Evolutionary conservation across 2,888 invertebrate species (phyloP).

Genomic region (Drosophila anceps): DNA sequence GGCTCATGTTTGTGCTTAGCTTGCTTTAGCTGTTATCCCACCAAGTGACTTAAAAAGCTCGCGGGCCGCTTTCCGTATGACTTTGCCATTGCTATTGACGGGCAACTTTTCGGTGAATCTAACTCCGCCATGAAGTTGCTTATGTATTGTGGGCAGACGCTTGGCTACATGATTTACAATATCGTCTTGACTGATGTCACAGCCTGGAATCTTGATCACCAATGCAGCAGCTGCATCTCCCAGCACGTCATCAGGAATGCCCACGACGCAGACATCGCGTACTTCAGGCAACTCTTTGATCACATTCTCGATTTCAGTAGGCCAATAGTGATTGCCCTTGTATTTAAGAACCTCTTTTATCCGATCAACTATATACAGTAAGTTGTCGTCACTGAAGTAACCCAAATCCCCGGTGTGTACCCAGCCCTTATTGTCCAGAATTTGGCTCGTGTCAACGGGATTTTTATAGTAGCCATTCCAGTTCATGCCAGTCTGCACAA

Average conservation of each 20-base stretch:
- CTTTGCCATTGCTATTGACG: slow-evolving; percentile 74
- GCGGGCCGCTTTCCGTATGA: slow-evolving; percentile 56
- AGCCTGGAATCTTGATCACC: slow-evolving; percentile 29
- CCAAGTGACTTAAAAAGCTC: slow-evolving; percentile 48
- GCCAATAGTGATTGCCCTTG: slow-evolving; percentile 65
- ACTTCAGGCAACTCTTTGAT: slow-evolving; percentile 74
- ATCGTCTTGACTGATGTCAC: slow-evolving; percentile 39
- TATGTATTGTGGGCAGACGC: slow-evolving; percentile 36
- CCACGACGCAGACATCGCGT: slow-evolving; percentile 69
- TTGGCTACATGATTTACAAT: slow-evolving; percentile 54
- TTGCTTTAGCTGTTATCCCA: neutral
- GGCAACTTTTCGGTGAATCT: slow-evolving; percentile 72
- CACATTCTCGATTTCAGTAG: slow-evolving; percentile 74
- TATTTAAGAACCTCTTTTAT: slow-evolving; percentile 80
- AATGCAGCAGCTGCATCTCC: slow-evolving; percentile 57
- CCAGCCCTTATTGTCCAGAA: slow-evolving; percentile 75
- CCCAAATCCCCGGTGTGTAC: slow-evolving; percentile 82
- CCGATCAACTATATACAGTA: slow-evolving; percentile 73
- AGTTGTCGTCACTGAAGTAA: slow-evolving; percentile 76
- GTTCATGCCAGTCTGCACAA: slow-evolving; percentile 40
- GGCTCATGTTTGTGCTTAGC: neutral
- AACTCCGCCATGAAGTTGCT: slow-evolving; percentile 72
- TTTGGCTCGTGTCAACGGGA: slow-evolving; percentile 57
- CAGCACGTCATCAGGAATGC: slow-evolving; percentile 45
- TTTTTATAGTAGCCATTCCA: slow-evolving; percentile 82